Percentiles rank a stretch among this genome's conserved stretches.
Conservation (phyloP, 2,888 invertebrate species). For the Brenthis hecate region DNA sequence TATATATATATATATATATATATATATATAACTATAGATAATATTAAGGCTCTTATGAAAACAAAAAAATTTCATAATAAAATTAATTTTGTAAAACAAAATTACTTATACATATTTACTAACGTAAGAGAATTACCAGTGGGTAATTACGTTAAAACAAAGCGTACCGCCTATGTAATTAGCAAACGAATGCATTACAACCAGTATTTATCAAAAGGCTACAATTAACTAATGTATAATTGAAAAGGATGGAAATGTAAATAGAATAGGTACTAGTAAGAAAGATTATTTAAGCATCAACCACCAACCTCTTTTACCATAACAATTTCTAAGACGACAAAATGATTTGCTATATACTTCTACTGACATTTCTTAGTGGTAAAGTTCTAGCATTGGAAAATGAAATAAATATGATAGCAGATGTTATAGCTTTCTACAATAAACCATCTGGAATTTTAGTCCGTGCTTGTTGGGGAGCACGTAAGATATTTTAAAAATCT, state of each 20-base stretch:
- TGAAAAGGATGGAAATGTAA: slow-evolving; percentile 2
- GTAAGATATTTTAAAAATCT: neutral
- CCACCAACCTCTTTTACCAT: slow-evolving; percentile 5
- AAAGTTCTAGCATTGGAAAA: neutral
- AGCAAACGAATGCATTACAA: slow-evolving; percentile 19
- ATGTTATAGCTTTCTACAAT: slow-evolving; percentile 2
- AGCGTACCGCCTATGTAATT: slow-evolving; percentile 33
- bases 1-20: no score
- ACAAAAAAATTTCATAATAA: no score
- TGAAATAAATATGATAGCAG: slow-evolving; percentile 2
- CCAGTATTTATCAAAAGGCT: slow-evolving; percentile 21
- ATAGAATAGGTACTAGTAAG: slow-evolving; percentile 1
- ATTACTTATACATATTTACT: neutral
- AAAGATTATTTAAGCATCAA: neutral
- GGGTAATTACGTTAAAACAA: slow-evolving; percentile 25
- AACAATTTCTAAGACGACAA: neutral
- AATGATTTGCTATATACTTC: neutral
- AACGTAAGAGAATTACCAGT: slow-evolving; percentile 15
- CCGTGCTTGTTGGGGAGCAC: neutral
- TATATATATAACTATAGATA: no score
- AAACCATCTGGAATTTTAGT: neutral
- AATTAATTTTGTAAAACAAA: no score
- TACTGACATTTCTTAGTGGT: neutral
- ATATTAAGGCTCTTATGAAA: no score
- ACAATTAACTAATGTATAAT: slow-evolving; percentile 30